phyloP scores from a whole-genome alignment of 1,140 invertebrate genomes.

The Eubasilissa regina region DNA sequence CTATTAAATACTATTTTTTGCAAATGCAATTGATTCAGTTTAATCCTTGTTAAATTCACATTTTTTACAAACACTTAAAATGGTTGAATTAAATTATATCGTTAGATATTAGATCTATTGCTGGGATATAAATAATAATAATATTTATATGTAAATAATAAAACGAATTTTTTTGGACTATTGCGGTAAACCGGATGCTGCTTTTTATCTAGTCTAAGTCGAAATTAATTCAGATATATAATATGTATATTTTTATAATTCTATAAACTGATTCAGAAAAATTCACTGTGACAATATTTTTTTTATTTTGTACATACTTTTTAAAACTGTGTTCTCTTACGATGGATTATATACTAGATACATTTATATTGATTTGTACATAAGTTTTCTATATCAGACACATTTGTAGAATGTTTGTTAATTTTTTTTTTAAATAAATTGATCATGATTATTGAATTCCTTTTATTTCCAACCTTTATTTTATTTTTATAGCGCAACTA shows the following conservation, averaged over 20 bases:
- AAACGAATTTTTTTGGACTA: neutral
- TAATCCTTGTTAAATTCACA: no score
- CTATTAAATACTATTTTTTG: no score
- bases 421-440: conserved; percentile 23
- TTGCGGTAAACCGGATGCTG: neutral
- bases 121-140: neutral
- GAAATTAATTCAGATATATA: neutral
- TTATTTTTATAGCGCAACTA: no score
- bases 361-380: no score
- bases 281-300: no score
- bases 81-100: no score
- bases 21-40: no score
- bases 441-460: neutral
- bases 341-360: no score
- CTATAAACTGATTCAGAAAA: no score
- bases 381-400: neutral
- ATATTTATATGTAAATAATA: neutral
- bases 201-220: neutral
- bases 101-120: neutral
- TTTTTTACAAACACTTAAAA: no score
- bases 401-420: conserved; percentile 32
- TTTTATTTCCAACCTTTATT: no score
- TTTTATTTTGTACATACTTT: neutral
- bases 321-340: neutral
- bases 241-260: neutral